Evolutionary conservation across 2,113 vertebrate species (phyloP), one percentile per base, ranked within the genome.

Genomic region (Zosterops borbonicus): DNA sequence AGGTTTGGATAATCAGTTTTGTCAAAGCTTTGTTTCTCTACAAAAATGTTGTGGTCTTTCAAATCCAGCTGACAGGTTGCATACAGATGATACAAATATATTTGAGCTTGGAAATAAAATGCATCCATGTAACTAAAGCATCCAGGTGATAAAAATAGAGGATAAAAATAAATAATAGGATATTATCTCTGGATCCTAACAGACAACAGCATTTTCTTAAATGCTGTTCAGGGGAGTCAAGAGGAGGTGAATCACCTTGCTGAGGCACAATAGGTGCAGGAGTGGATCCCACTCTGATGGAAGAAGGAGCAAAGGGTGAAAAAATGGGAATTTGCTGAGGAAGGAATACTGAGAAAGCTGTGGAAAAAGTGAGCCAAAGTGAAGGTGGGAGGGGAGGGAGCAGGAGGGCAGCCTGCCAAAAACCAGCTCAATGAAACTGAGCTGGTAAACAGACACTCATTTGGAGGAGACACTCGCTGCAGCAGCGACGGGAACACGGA

Each of bases 1-100:
- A 56, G 52, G 10, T 74, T 42, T 96, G 41, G 78, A 87, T 84
- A 95, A 83, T 53, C 55, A 65, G 27, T 91, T 93, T 78, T 97
- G 58, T 89, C 94, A 91, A 79, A 95, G 82, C 50, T 60, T 68
- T 55, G 29, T 67, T 78, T 98, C 93, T 78, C 81, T 90, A 46
- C 94, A 95, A 79, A 91, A 68, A 20, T 2, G 4, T 21, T 94
- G 89, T 11, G 69, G 28, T 55, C 83, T 94, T 96, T 92, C 82
- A 83, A 81, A 19, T 69, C 94, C 64, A 68, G 52, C 60, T 62
- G 79, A 81, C 92, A 94, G 77, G 11, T 3, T 64, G n/a, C n/a
- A 69, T 29, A 35, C 50, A 75, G 60, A 70, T 4, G 5, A 75
- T 23, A 50, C 21, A 77, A 47, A 37, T 28, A 8, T 4, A 37